phyloP scores from a whole-genome alignment of 2,888 invertebrate genomes.

The Apamea monoglypha region DNA sequence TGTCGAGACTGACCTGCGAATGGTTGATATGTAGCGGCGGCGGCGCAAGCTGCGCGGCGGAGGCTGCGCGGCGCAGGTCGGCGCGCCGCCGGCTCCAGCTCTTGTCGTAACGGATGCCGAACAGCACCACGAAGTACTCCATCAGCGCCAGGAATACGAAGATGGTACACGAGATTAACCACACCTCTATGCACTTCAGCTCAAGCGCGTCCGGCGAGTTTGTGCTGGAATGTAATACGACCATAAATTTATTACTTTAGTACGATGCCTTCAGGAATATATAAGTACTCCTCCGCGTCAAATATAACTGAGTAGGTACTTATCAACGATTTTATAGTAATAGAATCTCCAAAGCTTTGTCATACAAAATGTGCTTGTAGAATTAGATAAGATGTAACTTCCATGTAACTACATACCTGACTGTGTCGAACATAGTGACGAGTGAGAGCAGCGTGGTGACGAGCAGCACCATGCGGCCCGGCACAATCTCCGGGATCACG shows the following conservation, averaged over 20 bases:
- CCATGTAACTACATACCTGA: conserved; percentile 86
- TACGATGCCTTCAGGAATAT: not conserved
- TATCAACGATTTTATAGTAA: not conserved
- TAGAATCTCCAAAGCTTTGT: conserved; percentile 15
- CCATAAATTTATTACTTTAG: conserved; percentile 15
- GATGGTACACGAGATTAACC: conserved; percentile 92
- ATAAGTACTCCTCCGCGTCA: not conserved
- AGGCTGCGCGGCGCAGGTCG: conserved; percentile 84
- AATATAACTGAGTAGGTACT: not conserved
- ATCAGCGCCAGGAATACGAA: conserved; percentile 92
- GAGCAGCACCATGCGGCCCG: conserved; percentile 91
- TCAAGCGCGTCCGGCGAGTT: conserved; percentile 92
- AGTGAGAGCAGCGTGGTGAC: conserved; percentile 92
- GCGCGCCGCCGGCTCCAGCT: conserved; percentile 90
- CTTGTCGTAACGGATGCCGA: conserved; percentile 92
- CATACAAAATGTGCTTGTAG: not conserved
- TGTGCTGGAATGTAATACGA: conserved; percentile 83
- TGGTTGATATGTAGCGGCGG: conserved; percentile 87
- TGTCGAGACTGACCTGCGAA: conserved; percentile 78
- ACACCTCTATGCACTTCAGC: conserved; percentile 92
- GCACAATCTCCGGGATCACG: conserved; percentile 92
- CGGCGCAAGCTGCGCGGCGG: conserved; percentile 85
- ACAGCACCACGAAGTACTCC: conserved; percentile 92
- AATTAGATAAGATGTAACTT: too few species aligned
- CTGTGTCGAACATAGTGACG: conserved; percentile 92